phyloP scores from a whole-genome alignment of 2,888 invertebrate species.

The Tanypteryx hageni region DNA sequence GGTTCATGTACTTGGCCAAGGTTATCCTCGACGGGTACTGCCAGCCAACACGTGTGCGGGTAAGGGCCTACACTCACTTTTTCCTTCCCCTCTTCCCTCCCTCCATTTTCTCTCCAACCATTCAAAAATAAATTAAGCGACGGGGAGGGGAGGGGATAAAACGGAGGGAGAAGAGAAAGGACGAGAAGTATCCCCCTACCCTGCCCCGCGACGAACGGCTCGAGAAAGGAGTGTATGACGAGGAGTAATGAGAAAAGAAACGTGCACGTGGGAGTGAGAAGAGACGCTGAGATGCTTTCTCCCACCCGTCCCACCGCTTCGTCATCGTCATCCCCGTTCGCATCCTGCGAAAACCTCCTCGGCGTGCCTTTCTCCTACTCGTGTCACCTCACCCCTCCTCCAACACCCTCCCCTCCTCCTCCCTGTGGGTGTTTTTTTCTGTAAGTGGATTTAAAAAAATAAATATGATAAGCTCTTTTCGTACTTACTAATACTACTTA shows the following conservation, averaged over 20 bases:
- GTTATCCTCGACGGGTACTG: slow-evolving; percentile 29
- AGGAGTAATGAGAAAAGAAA: background rate
- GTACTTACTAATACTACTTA: no score
- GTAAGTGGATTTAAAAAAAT: no score
- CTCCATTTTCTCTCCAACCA: background rate
- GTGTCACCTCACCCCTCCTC: background rate
- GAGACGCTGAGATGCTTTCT: background rate
- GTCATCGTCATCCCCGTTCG: background rate
- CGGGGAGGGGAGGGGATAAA: background rate
- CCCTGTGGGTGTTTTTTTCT: no score
- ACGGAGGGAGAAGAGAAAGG: background rate
- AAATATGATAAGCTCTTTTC: no score
- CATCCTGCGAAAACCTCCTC: background rate
- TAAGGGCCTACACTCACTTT: slow-evolving; percentile 9
- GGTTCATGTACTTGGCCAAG: slow-evolving; percentile 59
- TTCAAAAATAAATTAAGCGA: slow-evolving; percentile 24
- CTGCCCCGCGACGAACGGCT: background rate
- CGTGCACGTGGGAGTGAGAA: background rate
- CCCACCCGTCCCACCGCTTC: background rate
- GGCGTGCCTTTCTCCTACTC: background rate
- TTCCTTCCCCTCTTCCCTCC: background rate
- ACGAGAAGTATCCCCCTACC: background rate
- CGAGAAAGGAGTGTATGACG: background rate
- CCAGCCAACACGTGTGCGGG: slow-evolving; percentile 29
- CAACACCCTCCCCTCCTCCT: no score